A percentile compares a stretch with the other conserved stretches of the same genome.
Evolutionary conservation across 2,797 vertebrate species (phyloP).

Genomic region (Todus mexicanus): DNA sequence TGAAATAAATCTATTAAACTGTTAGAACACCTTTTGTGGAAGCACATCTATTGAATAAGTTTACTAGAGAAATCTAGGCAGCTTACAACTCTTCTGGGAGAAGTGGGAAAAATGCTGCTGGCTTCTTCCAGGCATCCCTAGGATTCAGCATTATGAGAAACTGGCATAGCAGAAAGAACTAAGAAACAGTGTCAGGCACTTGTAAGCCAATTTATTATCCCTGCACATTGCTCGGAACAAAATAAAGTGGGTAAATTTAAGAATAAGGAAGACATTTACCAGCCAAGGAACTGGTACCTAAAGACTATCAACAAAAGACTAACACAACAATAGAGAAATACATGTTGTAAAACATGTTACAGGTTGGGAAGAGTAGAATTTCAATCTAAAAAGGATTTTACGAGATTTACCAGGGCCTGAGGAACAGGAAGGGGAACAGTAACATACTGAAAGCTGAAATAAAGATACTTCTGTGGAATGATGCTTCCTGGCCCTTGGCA

Average conservation of each 20-base stretch:
- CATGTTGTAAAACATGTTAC: neutral
- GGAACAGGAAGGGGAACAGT: neutral
- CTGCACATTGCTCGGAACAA: neutral
- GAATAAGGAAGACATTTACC: conserved; percentile 21
- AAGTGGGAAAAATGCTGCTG: neutral
- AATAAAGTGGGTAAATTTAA: conserved; percentile 15
- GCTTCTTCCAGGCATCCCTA: neutral
- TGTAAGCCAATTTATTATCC: conserved; percentile 7
- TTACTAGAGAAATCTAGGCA: neutral
- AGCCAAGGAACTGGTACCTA: neutral
- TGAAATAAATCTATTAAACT: conserved; percentile 37
- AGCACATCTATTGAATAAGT: neutral
- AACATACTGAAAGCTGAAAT: conserved; percentile 3
- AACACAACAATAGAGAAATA: conserved; percentile 7
- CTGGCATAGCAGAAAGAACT: neutral
- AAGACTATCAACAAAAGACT: conserved; percentile 23
- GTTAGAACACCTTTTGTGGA: conserved; percentile 12
- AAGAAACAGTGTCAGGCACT: neutral
- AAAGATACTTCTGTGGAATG: neutral
- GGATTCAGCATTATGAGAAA: neutral
- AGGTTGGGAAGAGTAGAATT: conserved; percentile 13
- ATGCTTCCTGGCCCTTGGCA: conserved; percentile 11
- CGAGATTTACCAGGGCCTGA: conserved; percentile 27
- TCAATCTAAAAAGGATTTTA: conserved; percentile 48
- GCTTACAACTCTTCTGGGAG: neutral